Conservation (phyloP, 2,797 vertebrate genomes). For the Pangasius macronema region DNA sequence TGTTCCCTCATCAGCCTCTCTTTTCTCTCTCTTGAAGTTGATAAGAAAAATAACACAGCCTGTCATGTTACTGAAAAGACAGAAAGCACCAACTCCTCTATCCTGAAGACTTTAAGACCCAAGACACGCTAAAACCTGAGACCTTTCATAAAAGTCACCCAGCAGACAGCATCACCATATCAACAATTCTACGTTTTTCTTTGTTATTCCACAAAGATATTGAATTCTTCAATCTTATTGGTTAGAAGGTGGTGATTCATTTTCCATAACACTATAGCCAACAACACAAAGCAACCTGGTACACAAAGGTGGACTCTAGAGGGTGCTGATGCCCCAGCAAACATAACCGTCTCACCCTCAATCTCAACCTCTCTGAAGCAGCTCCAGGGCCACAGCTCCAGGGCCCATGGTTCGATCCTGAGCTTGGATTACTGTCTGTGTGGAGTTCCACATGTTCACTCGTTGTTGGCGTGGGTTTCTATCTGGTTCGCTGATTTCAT, state of each 20-base stretch:
- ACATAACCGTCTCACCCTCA: background rate
- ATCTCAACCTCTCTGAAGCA: background rate
- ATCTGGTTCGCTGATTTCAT: background rate
- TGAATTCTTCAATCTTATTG: too few relatives aligned
- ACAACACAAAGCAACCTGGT: background rate
- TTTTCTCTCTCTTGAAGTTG: background rate
- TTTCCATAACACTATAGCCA: too few relatives aligned
- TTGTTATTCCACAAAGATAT: background rate
- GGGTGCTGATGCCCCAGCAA: background rate
- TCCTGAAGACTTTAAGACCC: background rate
- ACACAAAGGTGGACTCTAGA: background rate
- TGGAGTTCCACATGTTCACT: background rate
- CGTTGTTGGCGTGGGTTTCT: background rate
- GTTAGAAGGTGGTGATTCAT: too few relatives aligned
- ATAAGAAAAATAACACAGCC: background rate
- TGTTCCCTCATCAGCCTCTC: background rate
- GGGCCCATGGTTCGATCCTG: background rate
- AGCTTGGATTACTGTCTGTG: background rate
- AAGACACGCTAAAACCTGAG: too few relatives aligned
- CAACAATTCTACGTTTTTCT: background rate
- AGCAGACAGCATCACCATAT: background rate
- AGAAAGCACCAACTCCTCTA: background rate
- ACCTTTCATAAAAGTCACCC: background rate
- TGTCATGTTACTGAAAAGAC: background rate
- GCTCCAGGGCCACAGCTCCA: too few relatives aligned